Conservation (phyloP, 2,888 invertebrate species). For the Meteorus cinctellus region DNA sequence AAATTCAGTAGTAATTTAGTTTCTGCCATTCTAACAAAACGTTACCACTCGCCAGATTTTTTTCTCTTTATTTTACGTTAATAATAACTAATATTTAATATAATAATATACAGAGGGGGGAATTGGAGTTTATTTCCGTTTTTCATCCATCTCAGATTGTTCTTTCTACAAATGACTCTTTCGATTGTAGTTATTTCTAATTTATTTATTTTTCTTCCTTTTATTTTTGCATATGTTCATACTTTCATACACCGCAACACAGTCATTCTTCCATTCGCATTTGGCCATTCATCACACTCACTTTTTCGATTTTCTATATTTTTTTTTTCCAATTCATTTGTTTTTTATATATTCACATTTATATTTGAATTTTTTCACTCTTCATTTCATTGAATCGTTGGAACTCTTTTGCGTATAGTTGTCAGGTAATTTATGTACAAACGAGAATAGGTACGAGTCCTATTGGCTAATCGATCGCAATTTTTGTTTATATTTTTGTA, state of each 20-base stretch:
- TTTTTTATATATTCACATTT: conserved; percentile 33
- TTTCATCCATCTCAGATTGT: conserved; percentile 23
- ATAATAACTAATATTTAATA: conserved; percentile 71
- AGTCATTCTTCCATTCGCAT: conserved; percentile 32
- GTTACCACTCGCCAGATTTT: conserved; percentile 67
- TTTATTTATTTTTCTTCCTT: conserved; percentile 47
- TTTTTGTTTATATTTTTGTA: conserved; percentile 35
- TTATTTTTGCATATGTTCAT: conserved; percentile 44
- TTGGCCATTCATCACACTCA: conserved; percentile 31
- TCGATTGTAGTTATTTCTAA: conserved; percentile 40
- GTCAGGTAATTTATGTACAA: conserved; percentile 53
- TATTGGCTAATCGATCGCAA: conserved; percentile 52
- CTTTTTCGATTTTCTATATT: conserved; percentile 37
- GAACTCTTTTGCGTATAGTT: conserved; percentile 37
- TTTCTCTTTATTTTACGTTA: conserved; percentile 64
- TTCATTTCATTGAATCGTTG: conserved; percentile 28
- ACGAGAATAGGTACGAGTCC: conserved; percentile 51
- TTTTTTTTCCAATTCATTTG: conserved; percentile 36
- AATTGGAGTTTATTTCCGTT: conserved; percentile 51
- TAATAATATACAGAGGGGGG: conserved; percentile 69
- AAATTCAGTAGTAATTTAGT: conserved; percentile 73
- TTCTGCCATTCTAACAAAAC: conserved; percentile 73
- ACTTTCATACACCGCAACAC: conserved; percentile 19
- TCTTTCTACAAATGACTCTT: conserved; percentile 39
- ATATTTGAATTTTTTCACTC: conserved; percentile 9